phyloP scores from a whole-genome alignment of 2,888 invertebrate genomes.

The Drosophila helvetica region DNA sequence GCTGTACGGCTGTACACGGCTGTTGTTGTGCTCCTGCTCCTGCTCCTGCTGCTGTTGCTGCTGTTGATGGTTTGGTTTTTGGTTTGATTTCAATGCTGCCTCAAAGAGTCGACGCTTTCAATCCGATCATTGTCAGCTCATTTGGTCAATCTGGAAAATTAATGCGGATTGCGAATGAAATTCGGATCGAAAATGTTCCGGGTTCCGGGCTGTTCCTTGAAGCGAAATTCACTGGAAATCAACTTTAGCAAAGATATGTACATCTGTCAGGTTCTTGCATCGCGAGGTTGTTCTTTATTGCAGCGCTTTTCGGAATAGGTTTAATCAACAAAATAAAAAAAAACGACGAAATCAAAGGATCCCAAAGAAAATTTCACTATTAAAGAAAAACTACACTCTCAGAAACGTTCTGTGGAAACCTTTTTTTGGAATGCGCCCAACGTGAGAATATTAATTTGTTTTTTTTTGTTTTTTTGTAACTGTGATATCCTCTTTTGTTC shows the following conservation, averaged over 20 bases:
- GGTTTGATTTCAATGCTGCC: slow-evolving; percentile 20
- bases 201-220: neutral
- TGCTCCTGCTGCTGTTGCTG: no score
- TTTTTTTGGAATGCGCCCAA: slow-evolving; percentile 12
- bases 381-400: neutral
- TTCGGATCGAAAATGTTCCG: slow-evolving; percentile 4
- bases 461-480: neutral
- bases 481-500: slow-evolving; percentile 29
- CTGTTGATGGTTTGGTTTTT: slow-evolving; percentile 11
- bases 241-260: neutral
- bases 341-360: neutral
- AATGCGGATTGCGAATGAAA: slow-evolving; percentile 37
- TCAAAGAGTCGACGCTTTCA: slow-evolving; percentile 40
- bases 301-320: no score
- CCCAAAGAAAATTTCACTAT: neutral
- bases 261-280: neutral
- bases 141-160: slow-evolving; percentile 42
- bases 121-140: slow-evolving; percentile 44
- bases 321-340: neutral
- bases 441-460: neutral
- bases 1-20: neutral
- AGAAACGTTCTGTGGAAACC: neutral
- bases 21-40: neutral
- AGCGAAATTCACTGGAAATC: neutral
- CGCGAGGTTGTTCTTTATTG: no score